These are phyloP conservation scores for Otolemur garnettii DNA, from an alignment of 2,113 vertebrate species.

Conservation along the genomic window DNA sequence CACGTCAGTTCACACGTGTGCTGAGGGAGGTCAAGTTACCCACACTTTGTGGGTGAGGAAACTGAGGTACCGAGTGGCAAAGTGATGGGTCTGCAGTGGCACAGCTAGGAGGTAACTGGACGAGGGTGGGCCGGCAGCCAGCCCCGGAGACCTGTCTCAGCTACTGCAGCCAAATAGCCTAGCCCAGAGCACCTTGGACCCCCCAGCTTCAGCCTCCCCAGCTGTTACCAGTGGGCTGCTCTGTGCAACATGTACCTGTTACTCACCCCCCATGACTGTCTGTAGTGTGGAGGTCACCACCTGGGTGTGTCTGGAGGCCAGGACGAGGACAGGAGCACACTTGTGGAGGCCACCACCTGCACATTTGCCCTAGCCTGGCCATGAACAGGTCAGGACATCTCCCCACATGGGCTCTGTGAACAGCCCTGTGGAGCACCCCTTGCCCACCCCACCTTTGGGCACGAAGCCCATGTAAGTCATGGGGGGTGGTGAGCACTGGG, in stretches of 20 bases:
- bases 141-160: background rate
- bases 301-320: background rate
- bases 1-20: background rate
- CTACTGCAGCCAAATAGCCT: background rate
- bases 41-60: background rate
- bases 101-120: background rate
- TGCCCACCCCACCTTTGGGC: background rate
- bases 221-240: background rate
- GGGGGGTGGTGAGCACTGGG: background rate
- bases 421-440: too few species aligned
- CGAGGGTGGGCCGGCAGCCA: background rate
- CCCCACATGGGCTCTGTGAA: background rate
- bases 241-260: background rate
- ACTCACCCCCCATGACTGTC: background rate
- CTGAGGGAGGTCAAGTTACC: background rate
- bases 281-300: background rate
- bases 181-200: too few species aligned
- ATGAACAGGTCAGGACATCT: too few species aligned
- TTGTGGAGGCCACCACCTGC: accelerated
- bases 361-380: background rate
- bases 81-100: background rate
- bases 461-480: too few species aligned
- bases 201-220: background rate
- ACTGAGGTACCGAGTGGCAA: background rate
- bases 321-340: background rate